Evolutionary conservation across 2,888 invertebrate species (phyloP).

Genomic region (Epinotia ramella): DNA sequence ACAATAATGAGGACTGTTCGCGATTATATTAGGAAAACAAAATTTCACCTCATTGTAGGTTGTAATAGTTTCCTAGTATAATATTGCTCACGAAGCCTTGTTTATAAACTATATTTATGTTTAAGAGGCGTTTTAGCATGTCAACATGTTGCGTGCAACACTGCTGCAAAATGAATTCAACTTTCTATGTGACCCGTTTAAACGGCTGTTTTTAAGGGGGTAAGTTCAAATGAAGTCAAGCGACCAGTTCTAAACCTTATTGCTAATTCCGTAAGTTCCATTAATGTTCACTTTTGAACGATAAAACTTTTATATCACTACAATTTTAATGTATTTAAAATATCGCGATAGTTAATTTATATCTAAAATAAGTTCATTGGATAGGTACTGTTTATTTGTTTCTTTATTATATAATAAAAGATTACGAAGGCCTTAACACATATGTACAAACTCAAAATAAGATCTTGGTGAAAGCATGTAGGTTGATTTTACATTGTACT

Average conservation of each 20-base stretch:
- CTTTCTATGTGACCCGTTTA: no score
- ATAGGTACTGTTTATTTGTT: constrained; percentile 18
- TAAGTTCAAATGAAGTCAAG: no score
- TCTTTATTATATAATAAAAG: neutral
- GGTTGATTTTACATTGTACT: constrained; percentile 1
- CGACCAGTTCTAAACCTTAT: neutral
- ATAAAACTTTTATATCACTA: neutral
- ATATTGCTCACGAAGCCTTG: no score
- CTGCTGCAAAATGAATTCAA: no score
- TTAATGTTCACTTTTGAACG: neutral
- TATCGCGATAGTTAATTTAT: constrained; percentile 24
- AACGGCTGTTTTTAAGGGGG: no score
- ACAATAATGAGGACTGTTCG: neutral
- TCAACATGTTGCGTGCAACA: no score
- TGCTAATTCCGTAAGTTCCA: no score
- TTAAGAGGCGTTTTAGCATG: no score
- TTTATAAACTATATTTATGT: no score
- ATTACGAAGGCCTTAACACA: neutral
- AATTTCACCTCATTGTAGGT: no score
- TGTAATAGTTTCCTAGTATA: no score
- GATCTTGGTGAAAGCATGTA: neutral
- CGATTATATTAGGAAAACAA: no score
- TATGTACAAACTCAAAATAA: neutral
- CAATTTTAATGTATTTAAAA: constrained; percentile 9
- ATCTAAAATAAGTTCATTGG: neutral